phyloP scores from a whole-genome alignment of 2,888 invertebrate genomes.

The Zelleria hepariella region DNA sequence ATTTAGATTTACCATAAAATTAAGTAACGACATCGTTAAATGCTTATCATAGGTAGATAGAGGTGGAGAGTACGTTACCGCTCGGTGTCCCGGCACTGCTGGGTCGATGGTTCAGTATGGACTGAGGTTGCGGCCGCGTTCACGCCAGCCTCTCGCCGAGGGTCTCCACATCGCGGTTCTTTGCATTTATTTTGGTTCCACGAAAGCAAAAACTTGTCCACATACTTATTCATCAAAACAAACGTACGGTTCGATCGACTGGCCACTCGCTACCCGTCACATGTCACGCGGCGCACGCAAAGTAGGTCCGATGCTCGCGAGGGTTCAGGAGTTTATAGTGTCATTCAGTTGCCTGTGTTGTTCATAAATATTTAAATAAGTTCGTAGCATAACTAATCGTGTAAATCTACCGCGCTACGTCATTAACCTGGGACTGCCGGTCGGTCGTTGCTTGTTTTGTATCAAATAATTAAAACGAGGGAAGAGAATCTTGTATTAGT shows the following conservation, averaged over 20 bases:
- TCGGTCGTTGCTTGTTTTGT: neutral
- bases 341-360: neutral
- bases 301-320: neutral
- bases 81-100: constrained; percentile 26
- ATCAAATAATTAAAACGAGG: neutral
- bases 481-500: neutral
- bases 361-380: constrained; percentile 5
- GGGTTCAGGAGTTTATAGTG: constrained; percentile 4
- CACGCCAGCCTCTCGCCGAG: constrained; percentile 22
- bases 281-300: neutral
- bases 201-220: constrained; percentile 13
- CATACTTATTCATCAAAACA: constrained; percentile 6
- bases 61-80: constrained; percentile 36
- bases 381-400: neutral
- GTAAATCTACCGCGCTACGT: neutral
- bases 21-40: constrained; percentile 31
- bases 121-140: constrained; percentile 28
- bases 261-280: neutral
- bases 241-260: neutral
- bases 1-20: constrained; percentile 17
- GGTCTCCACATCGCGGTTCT: constrained; percentile 32
- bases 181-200: constrained; percentile 27
- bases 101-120: constrained; percentile 9
- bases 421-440: neutral
- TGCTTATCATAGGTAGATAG: constrained; percentile 28